Conservation (phyloP, 2,888 invertebrate genomes). For the Octonoba sinensis region DNA sequence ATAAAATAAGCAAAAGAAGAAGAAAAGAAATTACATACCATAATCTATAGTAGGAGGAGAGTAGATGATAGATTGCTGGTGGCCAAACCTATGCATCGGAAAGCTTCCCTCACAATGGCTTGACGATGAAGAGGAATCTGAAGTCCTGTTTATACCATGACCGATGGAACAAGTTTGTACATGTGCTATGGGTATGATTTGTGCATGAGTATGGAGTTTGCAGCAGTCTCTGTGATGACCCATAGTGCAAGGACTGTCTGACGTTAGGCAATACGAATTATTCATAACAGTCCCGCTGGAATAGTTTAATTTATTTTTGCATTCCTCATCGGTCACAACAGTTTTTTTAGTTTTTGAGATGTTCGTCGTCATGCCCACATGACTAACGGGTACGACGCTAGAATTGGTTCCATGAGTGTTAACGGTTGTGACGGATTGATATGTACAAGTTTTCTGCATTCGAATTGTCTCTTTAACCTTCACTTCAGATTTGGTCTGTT, state of each 20-base stretch:
- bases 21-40: slow-evolving; percentile 26
- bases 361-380: slow-evolving; percentile 55
- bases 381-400: slow-evolving; percentile 42
- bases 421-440: slow-evolving; percentile 56
- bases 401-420: slow-evolving; percentile 51
- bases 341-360: slow-evolving; percentile 56
- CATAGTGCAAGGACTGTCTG: slow-evolving; percentile 41
- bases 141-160: slow-evolving; percentile 37
- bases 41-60: slow-evolving; percentile 39
- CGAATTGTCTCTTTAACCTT: slow-evolving; percentile 58
- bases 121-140: slow-evolving; percentile 24
- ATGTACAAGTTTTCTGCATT: slow-evolving; percentile 62
- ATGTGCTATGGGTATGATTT: slow-evolving; percentile 56
- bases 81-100: slow-evolving; percentile 51
- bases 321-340: slow-evolving; percentile 55
- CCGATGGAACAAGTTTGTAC: slow-evolving; percentile 44
- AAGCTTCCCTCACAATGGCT: slow-evolving; percentile 53
- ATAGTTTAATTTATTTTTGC: slow-evolving; percentile 52
- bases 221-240: slow-evolving; percentile 42
- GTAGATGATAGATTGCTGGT: slow-evolving; percentile 51
- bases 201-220: slow-evolving; percentile 44
- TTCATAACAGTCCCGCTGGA: slow-evolving; percentile 39
- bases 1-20: neutral
- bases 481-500: slow-evolving; percentile 57
- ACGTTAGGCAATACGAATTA: slow-evolving; percentile 39